These are phyloP conservation scores for western clawed frog (Xenopus tropicalis) DNA, from an alignment of 2,113 vertebrate genomes.

Conservation along the genomic window UCB_Xtro_10.0 CM004445.2:128471501-128472000, in stretches of 20 bases:
- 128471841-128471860: neutral
- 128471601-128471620: slow-evolving; percentile 45
- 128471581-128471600: slow-evolving; percentile 40
- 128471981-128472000: too few relatives aligned
- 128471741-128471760: slow-evolving; percentile 20
- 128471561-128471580: slow-evolving; percentile 50
- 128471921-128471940: too few relatives aligned
- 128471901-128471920: too few relatives aligned
- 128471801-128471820: neutral
- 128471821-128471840: neutral
- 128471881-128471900: neutral
- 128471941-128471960: too few relatives aligned
- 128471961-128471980: too few relatives aligned
- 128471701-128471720: neutral
- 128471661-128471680: neutral
- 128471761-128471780: neutral
- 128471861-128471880: neutral
- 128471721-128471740: slow-evolving; percentile 7
- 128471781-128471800: neutral
- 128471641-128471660: slow-evolving; percentile 34
- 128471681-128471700: neutral
- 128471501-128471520: slow-evolving; percentile 42
- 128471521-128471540: slow-evolving; percentile 39
- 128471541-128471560: slow-evolving; percentile 50
- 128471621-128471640: slow-evolving; percentile 44